Conservation (phyloP, 2,797 vertebrate genomes). For the Pipistrellus nathusii region DNA sequence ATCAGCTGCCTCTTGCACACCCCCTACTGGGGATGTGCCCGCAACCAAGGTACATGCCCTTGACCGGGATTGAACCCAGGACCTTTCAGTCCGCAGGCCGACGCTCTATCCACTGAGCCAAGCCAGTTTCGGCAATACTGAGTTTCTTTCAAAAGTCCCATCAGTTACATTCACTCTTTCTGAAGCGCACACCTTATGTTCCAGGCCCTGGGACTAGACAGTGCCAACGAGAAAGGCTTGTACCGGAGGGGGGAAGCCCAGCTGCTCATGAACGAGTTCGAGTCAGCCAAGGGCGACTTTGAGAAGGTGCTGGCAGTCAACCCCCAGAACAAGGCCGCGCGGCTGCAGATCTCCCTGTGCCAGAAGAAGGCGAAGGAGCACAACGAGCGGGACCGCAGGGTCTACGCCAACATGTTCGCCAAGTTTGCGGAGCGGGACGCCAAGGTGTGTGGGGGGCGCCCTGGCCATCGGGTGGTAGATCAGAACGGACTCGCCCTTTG, state of each 20-base stretch:
- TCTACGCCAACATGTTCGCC: constrained; percentile 98
- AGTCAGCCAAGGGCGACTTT: constrained; percentile 93
- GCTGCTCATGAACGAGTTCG: constrained; percentile 95
- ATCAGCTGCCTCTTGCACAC: no score
- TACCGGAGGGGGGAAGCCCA: constrained; percentile 95
- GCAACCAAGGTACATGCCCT: no score
- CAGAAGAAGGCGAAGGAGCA: constrained; percentile 95
- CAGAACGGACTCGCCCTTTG: not conserved
- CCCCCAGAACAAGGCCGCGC: constrained; percentile 94
- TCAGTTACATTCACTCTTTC: not conserved
- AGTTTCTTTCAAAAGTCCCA: not conserved
- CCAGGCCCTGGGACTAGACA: constrained; percentile 94
- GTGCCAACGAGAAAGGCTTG: constrained; percentile 95
- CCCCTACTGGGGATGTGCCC: no score
- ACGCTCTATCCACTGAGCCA: no score
- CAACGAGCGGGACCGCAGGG: constrained; percentile 94
- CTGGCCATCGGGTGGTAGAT: accelerated
- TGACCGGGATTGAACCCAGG: no score
- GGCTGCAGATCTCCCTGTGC: constrained; percentile 92
- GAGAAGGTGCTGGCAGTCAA: constrained; percentile 94
- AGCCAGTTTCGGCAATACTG: not conserved
- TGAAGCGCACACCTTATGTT: constrained; percentile 68
- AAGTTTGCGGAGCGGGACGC: constrained; percentile 96
- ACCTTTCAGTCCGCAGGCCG: no score
- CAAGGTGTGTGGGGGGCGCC: constrained; percentile 88